Evolutionary conservation across 2,113 vertebrate genomes (phyloP), one percentile per base, ranked within the genome.

Genomic region (Apteryx owenii): DNA sequence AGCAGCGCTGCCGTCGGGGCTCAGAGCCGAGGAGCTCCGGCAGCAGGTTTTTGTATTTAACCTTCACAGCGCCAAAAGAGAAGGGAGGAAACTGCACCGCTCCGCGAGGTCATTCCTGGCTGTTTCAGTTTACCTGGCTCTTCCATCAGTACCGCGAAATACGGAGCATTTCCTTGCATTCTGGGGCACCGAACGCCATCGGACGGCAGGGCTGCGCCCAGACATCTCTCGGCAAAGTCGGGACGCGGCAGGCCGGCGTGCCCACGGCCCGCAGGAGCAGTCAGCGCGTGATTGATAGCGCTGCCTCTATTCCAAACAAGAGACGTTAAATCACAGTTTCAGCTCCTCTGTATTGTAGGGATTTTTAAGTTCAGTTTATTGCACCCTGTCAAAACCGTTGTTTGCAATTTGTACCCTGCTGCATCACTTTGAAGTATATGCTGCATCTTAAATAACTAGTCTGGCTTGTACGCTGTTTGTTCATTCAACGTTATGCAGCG

Each of bases 231-330:
- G 4, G 7, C 54, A 6, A 21, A 21, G 50, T 38, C 2, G 2
- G 15, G 17, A 12, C 48, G 2, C 1, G 0, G 5, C 2, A 0
- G 46, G 31, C 17, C 60, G 23, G 25, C 3, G 1, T 3, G 10
- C 33, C 36, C 0, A 0, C 0, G 22, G 33, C 58, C 64, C 72
- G 12, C 14, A 7, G 56, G 42, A 17, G 2, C 4, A 21, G 44
- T 1, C 61, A 33, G 26, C 0, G 15, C 10, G 20, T 0, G 0
- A 11, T 25, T 13, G 19, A 51, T 31, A 69, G 48, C 3, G 25
- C 73, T 44, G 62, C 70, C 44, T 48, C 56, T 5, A 2, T 12
- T 42, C 85, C 82, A 65, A 33, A 75, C 1, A 22, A 64, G 85
- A 53, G 54, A 60, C 71, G 77, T 25, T n/a, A 33, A 66, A 66